phyloP scores from a whole-genome alignment of 1,140 invertebrate genomes.

The Camponotus floridanus region DNA sequence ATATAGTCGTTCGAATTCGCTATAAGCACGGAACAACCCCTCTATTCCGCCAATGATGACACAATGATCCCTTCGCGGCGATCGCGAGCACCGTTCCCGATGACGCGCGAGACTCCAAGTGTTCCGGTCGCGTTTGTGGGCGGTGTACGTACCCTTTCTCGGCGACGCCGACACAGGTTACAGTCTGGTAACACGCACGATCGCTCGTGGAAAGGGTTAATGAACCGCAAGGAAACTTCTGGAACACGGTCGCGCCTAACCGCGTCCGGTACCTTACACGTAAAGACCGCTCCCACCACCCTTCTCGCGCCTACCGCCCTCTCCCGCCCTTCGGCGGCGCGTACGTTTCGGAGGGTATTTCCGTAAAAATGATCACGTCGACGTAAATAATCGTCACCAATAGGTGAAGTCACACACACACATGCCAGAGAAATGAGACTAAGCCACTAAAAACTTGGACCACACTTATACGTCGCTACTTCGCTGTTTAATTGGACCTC shows the following conservation, averaged over 20 bases:
- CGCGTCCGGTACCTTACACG: slow-evolving; percentile 36
- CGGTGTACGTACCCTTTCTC: slow-evolving; percentile 8
- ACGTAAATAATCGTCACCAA: not conserved
- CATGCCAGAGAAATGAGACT: slow-evolving; percentile 9
- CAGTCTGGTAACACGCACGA: slow-evolving; percentile 52
- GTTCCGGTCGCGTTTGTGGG: slow-evolving; percentile 33
- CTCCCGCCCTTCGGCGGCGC: not conserved
- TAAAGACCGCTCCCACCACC: slow-evolving; percentile 5
- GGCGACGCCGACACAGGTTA: slow-evolving; percentile 34
- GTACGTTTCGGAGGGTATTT: slow-evolving; percentile 3
- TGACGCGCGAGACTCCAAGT: not conserved
- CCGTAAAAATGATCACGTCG: slow-evolving; percentile 35
- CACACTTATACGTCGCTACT: slow-evolving; percentile 16
- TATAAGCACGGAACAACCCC: not conserved
- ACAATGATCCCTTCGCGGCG: not conserved
- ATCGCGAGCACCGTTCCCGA: not conserved
- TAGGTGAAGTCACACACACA: too few species aligned
- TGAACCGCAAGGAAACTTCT: slow-evolving; percentile 59
- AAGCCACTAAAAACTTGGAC: slow-evolving; percentile 50
- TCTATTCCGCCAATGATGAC: too few species aligned
- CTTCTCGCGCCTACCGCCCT: not conserved
- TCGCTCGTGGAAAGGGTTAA: slow-evolving; percentile 52
- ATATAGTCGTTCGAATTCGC: slow-evolving; percentile 41
- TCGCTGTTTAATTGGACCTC: slow-evolving; percentile 49
- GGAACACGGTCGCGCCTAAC: slow-evolving; percentile 50